Percentiles rank a stretch among this genome's conserved stretches.
phyloP scores from a whole-genome alignment of 2,113 vertebrate genomes.

The Otus sunia region DNA sequence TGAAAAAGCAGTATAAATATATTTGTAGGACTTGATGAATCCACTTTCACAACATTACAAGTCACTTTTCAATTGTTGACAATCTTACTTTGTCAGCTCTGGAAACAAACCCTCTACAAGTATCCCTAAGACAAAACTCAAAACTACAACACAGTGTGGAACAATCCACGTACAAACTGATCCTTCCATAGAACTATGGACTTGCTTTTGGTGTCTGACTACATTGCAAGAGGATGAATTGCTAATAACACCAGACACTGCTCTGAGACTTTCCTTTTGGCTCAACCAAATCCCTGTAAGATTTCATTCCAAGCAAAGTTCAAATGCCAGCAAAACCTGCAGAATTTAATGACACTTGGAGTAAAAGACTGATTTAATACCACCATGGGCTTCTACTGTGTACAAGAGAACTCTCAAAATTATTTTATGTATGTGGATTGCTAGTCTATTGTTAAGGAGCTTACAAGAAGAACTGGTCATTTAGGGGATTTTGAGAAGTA shows the following conservation, averaged over 20 bases:
- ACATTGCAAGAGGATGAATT: neutral
- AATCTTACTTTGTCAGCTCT: neutral
- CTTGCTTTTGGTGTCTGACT: neutral
- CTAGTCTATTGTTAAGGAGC: neutral
- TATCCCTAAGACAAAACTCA: neutral
- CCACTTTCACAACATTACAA: neutral
- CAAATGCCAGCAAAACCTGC: constrained; percentile 3
- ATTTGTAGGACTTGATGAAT: neutral
- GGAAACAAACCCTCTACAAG: neutral
- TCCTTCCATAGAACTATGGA: neutral
- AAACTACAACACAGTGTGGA: neutral
- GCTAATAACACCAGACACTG: neutral
- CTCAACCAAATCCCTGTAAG: neutral
- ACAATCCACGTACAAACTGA: neutral
- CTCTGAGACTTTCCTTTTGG: neutral
- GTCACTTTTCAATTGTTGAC: neutral
- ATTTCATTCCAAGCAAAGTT: neutral
- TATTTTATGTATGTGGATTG: constrained; percentile 14
- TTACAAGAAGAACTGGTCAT: neutral
- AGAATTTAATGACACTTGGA: neutral
- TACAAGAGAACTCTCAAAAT: constrained; percentile 50
- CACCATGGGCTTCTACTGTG: neutral
- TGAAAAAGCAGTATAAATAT: neutral
- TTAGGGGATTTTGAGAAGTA: constrained; percentile 14
- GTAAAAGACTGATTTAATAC: constrained; percentile 38